Percentiles rank a stretch among this genome's conserved stretches.
Conservation (phyloP, 2,888 invertebrate species). For the Ectemnius lituratus region DNA sequence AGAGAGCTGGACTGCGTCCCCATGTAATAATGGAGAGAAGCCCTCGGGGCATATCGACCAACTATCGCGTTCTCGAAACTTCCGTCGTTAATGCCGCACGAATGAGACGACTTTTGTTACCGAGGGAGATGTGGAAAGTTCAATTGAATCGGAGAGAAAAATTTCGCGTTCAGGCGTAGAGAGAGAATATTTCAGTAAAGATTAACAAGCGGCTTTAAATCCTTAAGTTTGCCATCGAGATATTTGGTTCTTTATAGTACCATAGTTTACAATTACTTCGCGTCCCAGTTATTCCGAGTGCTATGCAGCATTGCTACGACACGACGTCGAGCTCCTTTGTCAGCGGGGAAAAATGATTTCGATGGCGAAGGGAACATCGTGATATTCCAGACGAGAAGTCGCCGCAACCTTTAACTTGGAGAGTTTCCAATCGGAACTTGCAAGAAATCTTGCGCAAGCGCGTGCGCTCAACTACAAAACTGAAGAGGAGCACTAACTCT, state of each 20-base stretch:
- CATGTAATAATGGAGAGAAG: conserved; percentile 1
- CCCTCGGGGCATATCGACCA: conserved; percentile 23
- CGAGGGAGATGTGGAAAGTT: neutral
- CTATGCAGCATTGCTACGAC: conserved; percentile 10
- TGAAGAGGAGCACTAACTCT: conserved; percentile 48
- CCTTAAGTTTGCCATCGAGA: too few species aligned
- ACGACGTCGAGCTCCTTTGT: conserved; percentile 10
- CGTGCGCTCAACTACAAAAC: conserved; percentile 34
- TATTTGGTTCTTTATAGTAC: too few species aligned
- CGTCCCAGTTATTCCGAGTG: neutral
- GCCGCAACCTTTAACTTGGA: conserved; percentile 54
- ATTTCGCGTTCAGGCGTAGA: too few species aligned
- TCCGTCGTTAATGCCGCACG: conserved; percentile 11
- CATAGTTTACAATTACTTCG: too few species aligned
- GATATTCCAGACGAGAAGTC: conserved; percentile 55
- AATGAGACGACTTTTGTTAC: neutral
- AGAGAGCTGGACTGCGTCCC: conserved; percentile 11
- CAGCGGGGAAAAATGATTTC: conserved; percentile 50
- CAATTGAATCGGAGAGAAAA: too few species aligned
- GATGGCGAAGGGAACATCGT: conserved; percentile 43
- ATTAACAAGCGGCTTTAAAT: too few species aligned
- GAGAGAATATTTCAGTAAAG: too few species aligned
- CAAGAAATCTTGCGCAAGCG: conserved; percentile 49
- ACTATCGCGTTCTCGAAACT: conserved; percentile 30
- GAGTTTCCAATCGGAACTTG: conserved; percentile 48